phyloP scores from a whole-genome alignment of 2,888 invertebrate species.

The Volucella inanis region DNA sequence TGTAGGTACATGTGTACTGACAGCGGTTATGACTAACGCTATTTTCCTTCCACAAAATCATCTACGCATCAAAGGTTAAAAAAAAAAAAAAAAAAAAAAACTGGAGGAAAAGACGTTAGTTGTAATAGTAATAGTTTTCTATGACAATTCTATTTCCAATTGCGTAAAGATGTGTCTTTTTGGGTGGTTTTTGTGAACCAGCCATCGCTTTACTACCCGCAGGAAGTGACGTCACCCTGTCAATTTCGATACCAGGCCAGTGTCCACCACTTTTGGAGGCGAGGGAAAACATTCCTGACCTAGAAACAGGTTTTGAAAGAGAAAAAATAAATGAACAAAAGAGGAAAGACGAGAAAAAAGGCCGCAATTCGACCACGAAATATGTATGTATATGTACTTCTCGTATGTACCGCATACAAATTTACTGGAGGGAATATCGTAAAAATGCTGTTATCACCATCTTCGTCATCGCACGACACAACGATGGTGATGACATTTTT shows the following conservation, averaged over 20 bases:
- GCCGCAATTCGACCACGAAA: slow-evolving; percentile 50
- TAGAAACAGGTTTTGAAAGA: slow-evolving; percentile 61
- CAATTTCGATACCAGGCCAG: background rate
- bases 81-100: background rate
- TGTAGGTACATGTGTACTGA: background rate
- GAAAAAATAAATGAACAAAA: slow-evolving; percentile 11
- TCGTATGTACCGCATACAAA: background rate
- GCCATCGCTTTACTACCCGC: slow-evolving; percentile 9
- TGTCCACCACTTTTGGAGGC: slow-evolving; percentile 9
- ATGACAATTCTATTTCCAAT: too few relatives aligned
- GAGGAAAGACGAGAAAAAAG: slow-evolving; percentile 2
- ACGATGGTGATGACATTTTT: slow-evolving; percentile 45
- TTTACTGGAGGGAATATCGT: slow-evolving; percentile 56
- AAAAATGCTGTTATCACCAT: slow-evolving; percentile 58
- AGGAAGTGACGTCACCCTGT: slow-evolving; percentile 60
- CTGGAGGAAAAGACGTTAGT: slow-evolving; percentile 18
- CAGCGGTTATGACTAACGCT: background rate
- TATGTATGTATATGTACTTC: background rate
- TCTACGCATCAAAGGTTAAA: background rate
- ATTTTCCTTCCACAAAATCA: background rate
- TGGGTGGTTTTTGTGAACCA: background rate
- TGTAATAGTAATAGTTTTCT: background rate
- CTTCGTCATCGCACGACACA: slow-evolving; percentile 40
- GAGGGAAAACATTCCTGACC: slow-evolving; percentile 49
- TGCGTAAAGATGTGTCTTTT: background rate